Conservation (phyloP, 2,888 invertebrate genomes). For the Hedychridium roseum region DNA sequence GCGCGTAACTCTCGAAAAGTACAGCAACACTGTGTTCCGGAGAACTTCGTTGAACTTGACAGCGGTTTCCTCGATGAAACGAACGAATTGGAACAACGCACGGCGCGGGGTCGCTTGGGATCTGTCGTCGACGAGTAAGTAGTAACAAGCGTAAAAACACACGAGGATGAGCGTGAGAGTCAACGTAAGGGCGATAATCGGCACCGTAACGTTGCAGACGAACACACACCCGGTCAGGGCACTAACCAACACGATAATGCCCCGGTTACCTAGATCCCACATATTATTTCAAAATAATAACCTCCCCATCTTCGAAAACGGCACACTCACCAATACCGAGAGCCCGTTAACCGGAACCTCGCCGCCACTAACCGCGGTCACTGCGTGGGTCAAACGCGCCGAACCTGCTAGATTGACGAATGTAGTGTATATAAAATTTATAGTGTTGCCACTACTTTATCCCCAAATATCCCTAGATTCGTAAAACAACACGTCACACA, state of each 20-base stretch:
- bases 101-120: conserved; percentile 49
- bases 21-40: neutral
- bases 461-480: too few relatives aligned
- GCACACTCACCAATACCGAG: conserved; percentile 51
- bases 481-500: too few relatives aligned
- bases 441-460: too few relatives aligned
- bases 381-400: too few relatives aligned
- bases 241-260: conserved; percentile 51
- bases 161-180: conserved; percentile 46
- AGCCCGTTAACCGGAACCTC: conserved; percentile 43
- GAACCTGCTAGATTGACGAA: too few relatives aligned
- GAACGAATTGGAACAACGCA: conserved; percentile 37
- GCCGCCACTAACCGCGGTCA: too few relatives aligned
- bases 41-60: conserved; percentile 22
- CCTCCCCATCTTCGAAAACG: conserved; percentile 59
- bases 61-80: conserved; percentile 28
- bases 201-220: conserved; percentile 53
- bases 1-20: conserved; percentile 6
- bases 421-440: too few relatives aligned
- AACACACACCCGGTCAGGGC: conserved; percentile 51
- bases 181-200: conserved; percentile 46
- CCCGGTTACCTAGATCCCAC: conserved; percentile 57
- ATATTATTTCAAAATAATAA: conserved; percentile 59
- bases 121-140: conserved; percentile 53
- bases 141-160: conserved; percentile 53